Evolutionary conservation across 1,140 invertebrate species (phyloP).

Genomic region (Epicauta chinensis): DNA sequence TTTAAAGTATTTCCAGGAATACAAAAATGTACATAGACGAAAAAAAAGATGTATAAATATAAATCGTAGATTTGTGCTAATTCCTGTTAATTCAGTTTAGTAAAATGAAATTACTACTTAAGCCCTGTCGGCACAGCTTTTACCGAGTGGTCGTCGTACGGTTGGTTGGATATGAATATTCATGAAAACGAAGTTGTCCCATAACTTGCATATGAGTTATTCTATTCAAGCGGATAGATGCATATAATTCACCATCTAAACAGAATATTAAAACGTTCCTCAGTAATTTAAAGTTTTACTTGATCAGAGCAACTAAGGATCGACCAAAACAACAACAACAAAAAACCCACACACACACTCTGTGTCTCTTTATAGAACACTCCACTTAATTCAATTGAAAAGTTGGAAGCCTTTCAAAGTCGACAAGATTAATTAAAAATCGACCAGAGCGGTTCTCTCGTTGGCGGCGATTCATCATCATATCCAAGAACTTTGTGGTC

Average conservation of each 20-base stretch:
- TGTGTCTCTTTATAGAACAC: neutral
- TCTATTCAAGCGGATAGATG: slow-evolving; percentile 17
- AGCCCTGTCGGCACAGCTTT: slow-evolving; percentile 22
- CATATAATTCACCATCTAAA: slow-evolving; percentile 12
- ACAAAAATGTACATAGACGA: too few relatives aligned
- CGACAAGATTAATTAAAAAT: slow-evolving; percentile 4
- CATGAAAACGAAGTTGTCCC: slow-evolving; percentile 14
- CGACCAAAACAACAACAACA: too few relatives aligned
- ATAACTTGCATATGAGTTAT: slow-evolving; percentile 19
- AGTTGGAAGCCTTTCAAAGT: neutral
- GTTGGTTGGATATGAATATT: slow-evolving; percentile 15
- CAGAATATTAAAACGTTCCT: slow-evolving; percentile 3
- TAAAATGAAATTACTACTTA: slow-evolving; percentile 25
- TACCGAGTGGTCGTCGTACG: slow-evolving; percentile 12
- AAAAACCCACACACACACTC: too few relatives aligned
- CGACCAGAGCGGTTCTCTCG: neutral
- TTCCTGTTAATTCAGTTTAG: slow-evolving; percentile 22
- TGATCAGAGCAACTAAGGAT: too few relatives aligned
- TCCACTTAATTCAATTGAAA: slow-evolving; percentile 7
- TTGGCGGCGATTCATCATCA: neutral
- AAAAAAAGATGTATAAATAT: neutral
- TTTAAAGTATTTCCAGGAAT: slow-evolving; percentile 12
- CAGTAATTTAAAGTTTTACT: slow-evolving; percentile 1
- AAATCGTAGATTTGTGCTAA: slow-evolving; percentile 16
- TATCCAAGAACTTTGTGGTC: neutral